A percentile compares a stretch with the other conserved stretches of the same genome.
phyloP scores from a whole-genome alignment of 2,888 invertebrate genomes.

The Acanthococcus lagerstroemiae region DNA sequence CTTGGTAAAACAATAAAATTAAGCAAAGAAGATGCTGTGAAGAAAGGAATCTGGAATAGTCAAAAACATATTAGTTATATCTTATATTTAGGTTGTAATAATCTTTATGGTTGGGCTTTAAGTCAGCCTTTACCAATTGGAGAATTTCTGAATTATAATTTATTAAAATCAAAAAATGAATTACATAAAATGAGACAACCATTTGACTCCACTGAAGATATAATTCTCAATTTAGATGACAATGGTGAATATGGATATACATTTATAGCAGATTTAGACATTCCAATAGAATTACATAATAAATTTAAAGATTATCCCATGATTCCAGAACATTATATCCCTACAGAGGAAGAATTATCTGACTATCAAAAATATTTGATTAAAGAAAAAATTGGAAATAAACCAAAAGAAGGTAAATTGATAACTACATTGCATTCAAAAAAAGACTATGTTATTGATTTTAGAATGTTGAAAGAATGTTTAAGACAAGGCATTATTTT shows the following conservation, averaged over 20 bases:
- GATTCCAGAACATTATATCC: no score
- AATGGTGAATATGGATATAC: no score
- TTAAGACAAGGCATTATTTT: no score
- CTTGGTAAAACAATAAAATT: conserved; percentile 15
- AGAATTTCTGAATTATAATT: background rate
- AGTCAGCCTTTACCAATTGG: conserved; percentile 1
- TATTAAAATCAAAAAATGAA: no score
- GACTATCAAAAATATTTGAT: no score
- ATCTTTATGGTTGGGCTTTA: background rate
- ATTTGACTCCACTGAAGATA: background rate
- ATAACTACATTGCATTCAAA: no score
- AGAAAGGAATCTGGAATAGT: conserved; percentile 13
- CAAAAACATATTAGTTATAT: conserved; percentile 9
- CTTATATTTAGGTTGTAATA: conserved; percentile 5
- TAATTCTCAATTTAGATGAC: background rate
- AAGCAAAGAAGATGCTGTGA: conserved; percentile 3
- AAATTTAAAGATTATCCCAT: no score
- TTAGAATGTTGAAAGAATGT: no score
- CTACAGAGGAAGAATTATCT: background rate
- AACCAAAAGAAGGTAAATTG: no score
- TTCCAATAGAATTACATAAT: background rate
- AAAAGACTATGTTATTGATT: no score
- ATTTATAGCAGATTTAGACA: background rate
- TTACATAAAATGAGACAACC: background rate
- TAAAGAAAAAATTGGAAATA: no score